Evolutionary conservation across 1,140 invertebrate genomes (phyloP), one percentile per base, ranked within the genome.

Genomic region (Zaprionus ornatus): DNA sequence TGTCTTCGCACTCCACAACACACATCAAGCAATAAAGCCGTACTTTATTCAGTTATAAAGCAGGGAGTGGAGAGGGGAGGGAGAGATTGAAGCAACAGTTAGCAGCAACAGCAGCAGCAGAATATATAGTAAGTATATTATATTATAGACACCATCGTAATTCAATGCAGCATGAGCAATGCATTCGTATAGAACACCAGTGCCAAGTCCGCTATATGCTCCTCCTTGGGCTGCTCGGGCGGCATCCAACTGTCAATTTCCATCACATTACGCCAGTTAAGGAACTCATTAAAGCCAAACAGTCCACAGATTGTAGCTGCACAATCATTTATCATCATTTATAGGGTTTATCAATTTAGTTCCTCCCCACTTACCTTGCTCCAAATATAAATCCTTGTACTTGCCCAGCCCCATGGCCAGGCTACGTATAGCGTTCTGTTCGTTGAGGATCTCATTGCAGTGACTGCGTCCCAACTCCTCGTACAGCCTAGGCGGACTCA

Each of bases 221-320:
- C 54, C 42, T 42, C 67, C 63, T 67, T 60, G 15, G 65, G 32
- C 37, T 50, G 60, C 32, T 81, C 67, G 27, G 65, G 7, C n/a
- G 54, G 17, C 61, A 76, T 45, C 88, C 88, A 91, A 73, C 74
- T 91, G 68, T 72, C 82, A 65, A 91, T 75, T 79, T 84, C 88
- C 64, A 88, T 79, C 70, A 83, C 77, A 68, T 85, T 91, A 27
- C 79, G 82, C 90, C 86, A 90, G 72, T 91, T 91, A 48, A 91
- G 71, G 64, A 91, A 91, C 80, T 91, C 90, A 57, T 82, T 87
- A 69, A 77, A 91, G 10, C 90, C 90, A 64, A 76, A 82, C 5
- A 91, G 77, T 12, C 90, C 90, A 66, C 90, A 91, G 40, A 91
- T 82, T 48, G 83, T 86, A 42, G 80, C 90, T 74, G 57, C 40